Conservation (phyloP, 2,888 invertebrate species). For the Smittia sp. region DNA sequence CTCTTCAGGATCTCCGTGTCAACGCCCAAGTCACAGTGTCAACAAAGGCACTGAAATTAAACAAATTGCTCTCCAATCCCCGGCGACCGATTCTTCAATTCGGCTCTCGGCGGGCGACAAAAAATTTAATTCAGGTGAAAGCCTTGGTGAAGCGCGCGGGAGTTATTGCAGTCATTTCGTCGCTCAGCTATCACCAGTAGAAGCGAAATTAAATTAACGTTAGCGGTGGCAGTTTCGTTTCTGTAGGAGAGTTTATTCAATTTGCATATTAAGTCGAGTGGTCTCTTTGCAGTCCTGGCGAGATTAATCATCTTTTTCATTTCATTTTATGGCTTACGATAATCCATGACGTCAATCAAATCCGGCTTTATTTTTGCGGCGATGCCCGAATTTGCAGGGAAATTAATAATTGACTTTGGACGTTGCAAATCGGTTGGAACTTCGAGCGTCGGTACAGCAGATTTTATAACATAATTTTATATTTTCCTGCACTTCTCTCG, state of each 20-base stretch:
- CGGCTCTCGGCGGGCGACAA: background rate
- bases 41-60: background rate
- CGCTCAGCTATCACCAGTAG: background rate
- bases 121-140: too few species aligned
- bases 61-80: background rate
- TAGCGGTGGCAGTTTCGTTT: background rate
- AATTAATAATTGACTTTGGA: conserved; percentile 4
- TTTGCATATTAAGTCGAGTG: conserved; percentile 22
- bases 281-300: background rate
- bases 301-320: conserved; percentile 28
- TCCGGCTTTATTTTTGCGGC: conserved; percentile 1
- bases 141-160: too few species aligned
- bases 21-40: background rate
- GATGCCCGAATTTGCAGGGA: background rate
- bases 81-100: background rate
- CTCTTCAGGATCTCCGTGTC: too few species aligned
- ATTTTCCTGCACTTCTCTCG: background rate
- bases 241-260: background rate
- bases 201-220: background rate
- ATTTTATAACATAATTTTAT: background rate
- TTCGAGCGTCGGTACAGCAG: conserved; percentile 9
- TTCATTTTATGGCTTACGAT: conserved; percentile 1
- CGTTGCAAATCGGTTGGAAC: background rate
- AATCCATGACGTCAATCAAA: conserved; percentile 33
- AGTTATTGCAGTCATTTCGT: too few species aligned